phyloP scores from a whole-genome alignment of 1,140 invertebrate species.

The Trichonephila clavipes region DNA sequence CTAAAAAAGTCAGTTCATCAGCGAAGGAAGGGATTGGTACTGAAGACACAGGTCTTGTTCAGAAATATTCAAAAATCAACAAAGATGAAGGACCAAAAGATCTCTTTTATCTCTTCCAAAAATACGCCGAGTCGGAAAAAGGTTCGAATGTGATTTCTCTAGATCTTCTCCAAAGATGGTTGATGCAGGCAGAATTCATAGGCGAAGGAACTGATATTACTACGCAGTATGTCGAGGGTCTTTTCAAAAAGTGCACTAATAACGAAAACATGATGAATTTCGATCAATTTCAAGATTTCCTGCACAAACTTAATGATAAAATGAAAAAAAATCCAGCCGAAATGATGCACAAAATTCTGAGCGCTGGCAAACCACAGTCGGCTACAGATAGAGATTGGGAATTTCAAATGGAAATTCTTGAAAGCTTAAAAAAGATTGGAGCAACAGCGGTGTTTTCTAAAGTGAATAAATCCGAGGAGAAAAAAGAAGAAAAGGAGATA shows the following conservation, averaged over 20 bases:
- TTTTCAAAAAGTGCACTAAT: not conserved
- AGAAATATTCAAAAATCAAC: too few species aligned
- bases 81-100: not conserved
- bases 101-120: not conserved
- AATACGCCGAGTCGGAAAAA: not conserved
- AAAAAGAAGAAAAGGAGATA: not conserved
- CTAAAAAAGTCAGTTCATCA: not conserved
- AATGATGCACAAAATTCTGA: not conserved
- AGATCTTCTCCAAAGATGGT: not conserved
- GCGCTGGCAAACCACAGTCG: not conserved
- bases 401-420: not conserved
- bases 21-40: not conserved
- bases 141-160: not conserved
- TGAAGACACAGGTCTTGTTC: not conserved
- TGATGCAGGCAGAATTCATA: not conserved
- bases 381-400: not conserved
- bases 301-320: not conserved
- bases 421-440: not conserved
- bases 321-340: not conserved
- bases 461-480: not conserved
- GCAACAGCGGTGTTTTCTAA: not conserved
- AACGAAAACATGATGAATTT: not conserved
- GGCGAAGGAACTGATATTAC: not conserved
- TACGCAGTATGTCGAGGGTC: not conserved
- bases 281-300: not conserved